These are phyloP conservation scores for Scaptomyza pallida DNA, from an alignment of 1,140 invertebrate species.

Conservation along the genomic window DNA sequence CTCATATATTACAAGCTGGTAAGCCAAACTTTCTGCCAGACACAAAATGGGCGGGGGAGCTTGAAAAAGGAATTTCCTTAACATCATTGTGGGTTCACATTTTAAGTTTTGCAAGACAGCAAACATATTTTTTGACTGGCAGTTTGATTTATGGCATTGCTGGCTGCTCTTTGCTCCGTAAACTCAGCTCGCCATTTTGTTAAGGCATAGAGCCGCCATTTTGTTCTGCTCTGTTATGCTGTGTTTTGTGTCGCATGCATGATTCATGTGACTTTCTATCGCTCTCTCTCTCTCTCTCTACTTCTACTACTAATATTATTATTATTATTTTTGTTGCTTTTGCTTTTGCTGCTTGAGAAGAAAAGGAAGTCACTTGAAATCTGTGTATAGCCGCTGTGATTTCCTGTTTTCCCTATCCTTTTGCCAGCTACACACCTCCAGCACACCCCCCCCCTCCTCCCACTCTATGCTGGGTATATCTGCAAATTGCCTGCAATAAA, in stretches of 20 bases:
- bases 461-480: constrained; percentile 47
- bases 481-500: constrained; percentile 81
- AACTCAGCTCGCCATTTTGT: background rate
- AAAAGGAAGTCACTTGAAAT: constrained; percentile 71
- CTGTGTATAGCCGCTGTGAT: constrained; percentile 66
- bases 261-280: constrained; percentile 62
- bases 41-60: too few relatives aligned
- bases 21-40: background rate
- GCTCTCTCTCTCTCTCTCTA: background rate
- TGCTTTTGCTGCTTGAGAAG: constrained; percentile 13
- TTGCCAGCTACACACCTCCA: background rate
- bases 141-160: constrained; percentile 73
- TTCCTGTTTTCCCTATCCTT: constrained; percentile 29
- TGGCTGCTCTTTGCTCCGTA: constrained; percentile 22
- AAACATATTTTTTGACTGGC: constrained; percentile 80
- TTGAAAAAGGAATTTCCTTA: background rate
- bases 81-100: background rate
- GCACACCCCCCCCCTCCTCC: too few relatives aligned
- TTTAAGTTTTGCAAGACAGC: constrained; percentile 38
- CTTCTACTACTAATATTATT: constrained; percentile 7
- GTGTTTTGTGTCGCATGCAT: constrained; percentile 73
- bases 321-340: constrained; percentile 8
- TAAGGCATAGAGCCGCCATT: constrained; percentile 40
- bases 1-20: too few relatives aligned
- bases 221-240: constrained; percentile 26